These are phyloP conservation scores for Hipposideros larvatus DNA, from an alignment of 2,797 vertebrate species.

Conservation along the genomic window DNA sequence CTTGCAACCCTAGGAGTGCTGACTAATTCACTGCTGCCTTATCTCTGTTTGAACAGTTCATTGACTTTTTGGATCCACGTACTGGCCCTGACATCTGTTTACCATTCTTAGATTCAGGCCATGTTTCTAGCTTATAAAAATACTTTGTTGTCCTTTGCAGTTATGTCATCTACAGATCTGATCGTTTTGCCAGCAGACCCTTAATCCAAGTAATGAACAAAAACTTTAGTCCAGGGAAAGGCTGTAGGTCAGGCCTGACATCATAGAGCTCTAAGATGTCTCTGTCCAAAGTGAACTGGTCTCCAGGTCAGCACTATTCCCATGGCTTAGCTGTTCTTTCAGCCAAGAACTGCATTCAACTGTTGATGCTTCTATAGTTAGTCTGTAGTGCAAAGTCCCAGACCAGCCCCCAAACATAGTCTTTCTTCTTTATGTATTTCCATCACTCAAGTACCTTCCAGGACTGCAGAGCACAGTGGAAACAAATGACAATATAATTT, in stretches of 20 bases:
- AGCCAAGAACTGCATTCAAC: background rate
- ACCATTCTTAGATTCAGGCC: background rate
- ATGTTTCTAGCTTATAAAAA: constrained; percentile 1
- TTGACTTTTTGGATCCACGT: background rate
- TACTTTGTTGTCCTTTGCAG: background rate
- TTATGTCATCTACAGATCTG: background rate
- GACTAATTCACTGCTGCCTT: background rate
- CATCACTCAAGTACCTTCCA: background rate
- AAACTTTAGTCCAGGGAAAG: background rate
- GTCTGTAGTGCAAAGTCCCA: background rate
- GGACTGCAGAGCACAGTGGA: background rate
- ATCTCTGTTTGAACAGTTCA: background rate
- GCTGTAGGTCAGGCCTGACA: background rate
- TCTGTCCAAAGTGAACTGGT: background rate
- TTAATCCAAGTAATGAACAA: background rate
- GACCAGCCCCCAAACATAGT: too few species aligned
- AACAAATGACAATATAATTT: background rate
- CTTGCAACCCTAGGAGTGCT: background rate
- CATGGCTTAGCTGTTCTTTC: background rate
- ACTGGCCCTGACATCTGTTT: background rate
- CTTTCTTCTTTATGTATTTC: background rate
- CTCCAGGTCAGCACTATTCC: background rate
- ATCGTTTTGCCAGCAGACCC: background rate
- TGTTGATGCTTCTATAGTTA: background rate
- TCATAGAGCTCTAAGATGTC: background rate